Conservation (phyloP, 2,888 invertebrate genomes). For the Parapristionchus giblindavisi region DNA sequence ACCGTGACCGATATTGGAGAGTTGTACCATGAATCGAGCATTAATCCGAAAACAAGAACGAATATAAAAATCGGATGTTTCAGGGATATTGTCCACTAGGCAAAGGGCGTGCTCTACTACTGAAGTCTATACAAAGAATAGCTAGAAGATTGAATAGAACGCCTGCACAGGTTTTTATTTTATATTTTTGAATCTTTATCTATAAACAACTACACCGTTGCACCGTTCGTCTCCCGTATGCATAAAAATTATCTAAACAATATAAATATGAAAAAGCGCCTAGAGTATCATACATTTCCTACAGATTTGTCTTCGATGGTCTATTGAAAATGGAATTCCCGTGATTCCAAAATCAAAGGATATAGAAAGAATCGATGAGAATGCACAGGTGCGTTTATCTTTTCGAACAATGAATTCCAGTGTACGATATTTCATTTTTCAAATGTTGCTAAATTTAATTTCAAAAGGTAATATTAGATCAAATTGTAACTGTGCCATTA, state of each 20-base stretch:
- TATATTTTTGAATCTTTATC: not conserved
- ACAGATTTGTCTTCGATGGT: conserved; percentile 70
- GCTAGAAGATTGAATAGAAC: conserved; percentile 65
- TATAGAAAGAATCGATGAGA: conserved; percentile 67
- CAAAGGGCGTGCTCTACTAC: conserved; percentile 69
- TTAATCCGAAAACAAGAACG: no score
- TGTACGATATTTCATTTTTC: not conserved
- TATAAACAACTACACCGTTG: no score
- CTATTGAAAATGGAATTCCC: conserved; percentile 69
- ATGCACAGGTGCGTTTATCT: conserved; percentile 59
- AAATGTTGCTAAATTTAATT: not conserved
- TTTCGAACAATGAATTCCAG: not conserved
- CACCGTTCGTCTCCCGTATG: no score
- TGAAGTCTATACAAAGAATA: conserved; percentile 63
- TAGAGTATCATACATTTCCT: not conserved
- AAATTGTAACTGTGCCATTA: no score
- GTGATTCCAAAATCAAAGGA: conserved; percentile 71
- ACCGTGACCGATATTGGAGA: no score
- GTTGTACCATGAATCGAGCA: no score
- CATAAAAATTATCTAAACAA: no score
- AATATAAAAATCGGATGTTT: no score
- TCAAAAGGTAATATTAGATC: no score
- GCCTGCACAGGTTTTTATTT: conserved; percentile 70
- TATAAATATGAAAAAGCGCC: no score
- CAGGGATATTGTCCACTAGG: conserved; percentile 72